These are phyloP conservation scores for Theretra japonica DNA, from an alignment of 2,888 invertebrate genomes.

Conservation along the genomic window DNA sequence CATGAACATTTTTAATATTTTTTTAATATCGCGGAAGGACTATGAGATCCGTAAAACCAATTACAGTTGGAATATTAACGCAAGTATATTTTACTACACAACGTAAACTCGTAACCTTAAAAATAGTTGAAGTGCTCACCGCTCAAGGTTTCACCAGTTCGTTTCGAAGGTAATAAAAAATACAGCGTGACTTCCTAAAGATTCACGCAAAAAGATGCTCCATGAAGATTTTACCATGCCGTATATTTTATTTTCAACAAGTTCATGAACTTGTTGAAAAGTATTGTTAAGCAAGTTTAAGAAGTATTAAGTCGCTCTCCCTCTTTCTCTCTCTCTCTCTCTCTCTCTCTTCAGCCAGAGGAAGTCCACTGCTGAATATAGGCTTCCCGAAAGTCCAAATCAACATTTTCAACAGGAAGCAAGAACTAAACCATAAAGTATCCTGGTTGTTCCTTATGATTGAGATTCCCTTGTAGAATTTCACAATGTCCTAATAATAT, in stretches of 20 bases:
- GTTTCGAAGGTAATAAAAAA: conserved; percentile 7
- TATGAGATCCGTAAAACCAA: neutral
- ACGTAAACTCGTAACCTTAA: conserved; percentile 10
- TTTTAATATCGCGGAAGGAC: conserved; percentile 7
- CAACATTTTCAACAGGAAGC: neutral
- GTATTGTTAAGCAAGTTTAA: neutral
- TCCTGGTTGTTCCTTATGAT: neutral
- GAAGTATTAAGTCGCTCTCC: too few relatives aligned
- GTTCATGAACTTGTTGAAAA: neutral
- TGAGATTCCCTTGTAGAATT: neutral
- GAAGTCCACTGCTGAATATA: too few relatives aligned
- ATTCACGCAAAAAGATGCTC: conserved; percentile 12
- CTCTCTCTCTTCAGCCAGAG: too few relatives aligned
- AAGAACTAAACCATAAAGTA: neutral
- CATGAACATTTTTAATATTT: neutral
- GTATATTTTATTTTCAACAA: neutral
- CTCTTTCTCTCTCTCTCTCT: too few relatives aligned
- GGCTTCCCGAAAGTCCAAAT: too few relatives aligned
- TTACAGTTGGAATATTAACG: neutral
- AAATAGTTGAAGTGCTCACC: conserved; percentile 5
- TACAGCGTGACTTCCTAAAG: conserved; percentile 20
- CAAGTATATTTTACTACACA: neutral
- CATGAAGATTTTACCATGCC: neutral
- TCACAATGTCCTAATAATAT: neutral
- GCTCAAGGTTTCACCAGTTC: conserved; percentile 11